phyloP scores from a whole-genome alignment of 1,140 invertebrate species.

The Colletes latitarsis region DNA sequence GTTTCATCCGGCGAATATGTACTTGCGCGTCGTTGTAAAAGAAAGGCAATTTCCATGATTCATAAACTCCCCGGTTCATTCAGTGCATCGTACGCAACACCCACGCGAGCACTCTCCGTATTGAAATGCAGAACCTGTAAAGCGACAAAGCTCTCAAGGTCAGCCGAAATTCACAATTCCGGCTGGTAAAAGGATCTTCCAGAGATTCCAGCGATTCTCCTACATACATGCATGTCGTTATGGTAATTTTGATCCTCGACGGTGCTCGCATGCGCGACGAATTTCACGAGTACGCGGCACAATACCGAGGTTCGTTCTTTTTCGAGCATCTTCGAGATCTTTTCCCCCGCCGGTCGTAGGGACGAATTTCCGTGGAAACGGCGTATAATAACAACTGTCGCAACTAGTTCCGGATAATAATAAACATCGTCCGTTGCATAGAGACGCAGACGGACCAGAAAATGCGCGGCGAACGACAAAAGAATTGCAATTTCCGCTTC shows the following conservation, averaged over 20 bases:
- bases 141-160: conserved; percentile 47
- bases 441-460: not conserved
- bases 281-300: conserved; percentile 16
- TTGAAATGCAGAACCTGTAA: not conserved
- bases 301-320: conserved; percentile 17
- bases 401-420: conserved; percentile 10
- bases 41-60: conserved; percentile 30
- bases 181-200: conserved; percentile 50
- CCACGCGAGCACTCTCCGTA: not conserved
- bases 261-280: conserved; percentile 49
- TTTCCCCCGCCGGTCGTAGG: conserved; percentile 21
- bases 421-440: not conserved
- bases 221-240: conserved; percentile 73
- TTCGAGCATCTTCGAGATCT: conserved; percentile 23
- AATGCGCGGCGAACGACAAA: not conserved
- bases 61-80: conserved; percentile 8
- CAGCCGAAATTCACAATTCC: conserved; percentile 58
- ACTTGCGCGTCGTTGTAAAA: not conserved
- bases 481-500: not conserved
- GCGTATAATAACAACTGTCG: conserved; percentile 5
- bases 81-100: not conserved
- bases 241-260: conserved; percentile 63
- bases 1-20: not conserved
- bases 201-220: conserved; percentile 46
- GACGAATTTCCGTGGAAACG: not conserved